phyloP scores from a whole-genome alignment of 2,888 invertebrate species.

The Notocelia uddmanniana region DNA sequence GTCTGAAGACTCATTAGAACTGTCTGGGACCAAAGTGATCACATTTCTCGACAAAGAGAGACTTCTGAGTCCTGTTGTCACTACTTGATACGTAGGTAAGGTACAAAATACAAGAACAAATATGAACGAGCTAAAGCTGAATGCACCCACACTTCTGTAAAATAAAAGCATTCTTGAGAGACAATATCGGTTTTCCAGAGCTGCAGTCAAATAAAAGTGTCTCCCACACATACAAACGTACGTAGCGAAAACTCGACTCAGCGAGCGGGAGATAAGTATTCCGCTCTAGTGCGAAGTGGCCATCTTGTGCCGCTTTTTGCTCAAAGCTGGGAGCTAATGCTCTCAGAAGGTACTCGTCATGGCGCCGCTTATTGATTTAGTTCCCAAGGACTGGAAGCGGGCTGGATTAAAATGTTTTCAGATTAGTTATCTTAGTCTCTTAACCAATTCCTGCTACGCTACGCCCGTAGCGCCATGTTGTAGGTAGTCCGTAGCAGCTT shows the following conservation, averaged over 20 bases:
- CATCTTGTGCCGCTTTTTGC: conserved; percentile 20
- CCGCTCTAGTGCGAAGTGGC: conserved; percentile 17
- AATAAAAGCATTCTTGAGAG: background rate
- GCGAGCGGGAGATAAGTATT: conserved; percentile 25
- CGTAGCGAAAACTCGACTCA: conserved; percentile 15
- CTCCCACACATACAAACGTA: conserved; percentile 9
- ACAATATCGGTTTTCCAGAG: background rate
- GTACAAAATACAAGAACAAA: background rate
- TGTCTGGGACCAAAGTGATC: background rate
- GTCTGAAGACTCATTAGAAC: background rate
- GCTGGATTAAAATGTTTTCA: background rate
- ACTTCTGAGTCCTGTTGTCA: background rate
- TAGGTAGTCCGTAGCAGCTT: too few species aligned
- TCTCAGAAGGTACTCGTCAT: conserved; percentile 13
- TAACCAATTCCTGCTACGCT: too few species aligned
- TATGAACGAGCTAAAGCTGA: background rate
- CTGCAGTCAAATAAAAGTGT: conserved; percentile 15
- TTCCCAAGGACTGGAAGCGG: conserved; percentile 7
- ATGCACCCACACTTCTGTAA: background rate
- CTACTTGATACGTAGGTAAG: too few species aligned
- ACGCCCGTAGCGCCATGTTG: too few species aligned
- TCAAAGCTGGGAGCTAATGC: conserved; percentile 25
- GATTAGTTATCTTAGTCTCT: too few species aligned
- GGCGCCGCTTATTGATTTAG: conserved; percentile 23
- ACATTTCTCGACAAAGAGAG: background rate